Evolutionary conservation across 1,140 invertebrate species (phyloP).

Genomic region (Colletes latitarsis): DNA sequence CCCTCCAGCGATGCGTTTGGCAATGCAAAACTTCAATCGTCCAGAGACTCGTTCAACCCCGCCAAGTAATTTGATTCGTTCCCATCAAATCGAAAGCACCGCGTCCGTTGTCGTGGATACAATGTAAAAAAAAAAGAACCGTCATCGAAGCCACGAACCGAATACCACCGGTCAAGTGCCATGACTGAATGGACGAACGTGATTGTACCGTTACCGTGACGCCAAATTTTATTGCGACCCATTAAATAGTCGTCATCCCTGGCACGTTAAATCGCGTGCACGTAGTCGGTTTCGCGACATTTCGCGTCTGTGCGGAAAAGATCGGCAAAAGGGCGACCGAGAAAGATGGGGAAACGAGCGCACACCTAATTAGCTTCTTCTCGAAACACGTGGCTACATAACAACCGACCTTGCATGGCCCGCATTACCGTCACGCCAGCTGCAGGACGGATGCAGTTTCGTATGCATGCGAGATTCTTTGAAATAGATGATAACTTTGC

Average conservation of each 20-base stretch:
- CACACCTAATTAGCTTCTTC: slow-evolving; percentile 45
- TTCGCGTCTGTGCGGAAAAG: not conserved
- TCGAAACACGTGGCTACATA: slow-evolving; percentile 43
- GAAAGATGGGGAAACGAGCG: slow-evolving; percentile 1
- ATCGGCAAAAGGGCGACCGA: not conserved
- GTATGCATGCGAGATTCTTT: slow-evolving; percentile 10
- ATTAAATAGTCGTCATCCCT: slow-evolving; percentile 20
- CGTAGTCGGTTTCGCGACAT: slow-evolving; percentile 16
- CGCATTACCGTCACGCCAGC: slow-evolving; percentile 28
- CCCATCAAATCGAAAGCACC: too few relatives aligned
- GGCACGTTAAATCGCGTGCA: slow-evolving; percentile 35
- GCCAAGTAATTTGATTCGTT: too few relatives aligned
- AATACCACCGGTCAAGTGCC: not conserved
- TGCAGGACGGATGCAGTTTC: slow-evolving; percentile 27
- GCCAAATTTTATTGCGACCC: slow-evolving; percentile 32
- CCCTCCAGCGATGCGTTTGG: too few relatives aligned
- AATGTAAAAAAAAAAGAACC: not conserved
- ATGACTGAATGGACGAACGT: not conserved
- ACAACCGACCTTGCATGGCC: slow-evolving; percentile 43
- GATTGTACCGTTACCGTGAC: slow-evolving; percentile 6
- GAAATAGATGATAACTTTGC: slow-evolving; percentile 13
- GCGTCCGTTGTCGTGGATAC: too few relatives aligned
- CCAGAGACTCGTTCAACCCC: too few relatives aligned
- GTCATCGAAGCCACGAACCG: not conserved
- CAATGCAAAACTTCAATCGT: too few relatives aligned